Conservation (phyloP, 2,888 invertebrate genomes). For the Allolobophora icterica region DNA sequence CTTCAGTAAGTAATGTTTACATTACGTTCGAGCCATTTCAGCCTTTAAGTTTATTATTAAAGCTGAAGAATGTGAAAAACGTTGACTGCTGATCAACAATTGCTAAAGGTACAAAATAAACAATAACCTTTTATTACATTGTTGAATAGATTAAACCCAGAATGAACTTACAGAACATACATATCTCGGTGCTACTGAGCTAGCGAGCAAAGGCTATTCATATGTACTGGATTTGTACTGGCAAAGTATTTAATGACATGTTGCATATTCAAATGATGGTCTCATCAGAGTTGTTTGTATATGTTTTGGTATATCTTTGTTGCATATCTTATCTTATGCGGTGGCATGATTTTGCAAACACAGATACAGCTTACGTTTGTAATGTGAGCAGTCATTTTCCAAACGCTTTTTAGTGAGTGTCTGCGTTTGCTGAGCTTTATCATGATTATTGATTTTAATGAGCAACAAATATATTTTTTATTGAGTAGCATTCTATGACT, state of each 20-base stretch:
- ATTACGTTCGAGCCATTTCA: too few species aligned
- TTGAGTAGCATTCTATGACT: background rate
- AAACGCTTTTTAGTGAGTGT: background rate
- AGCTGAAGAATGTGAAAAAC: too few species aligned
- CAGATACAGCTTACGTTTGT: background rate
- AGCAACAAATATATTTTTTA: background rate
- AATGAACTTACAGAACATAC: too few species aligned
- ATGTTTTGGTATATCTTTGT: background rate
- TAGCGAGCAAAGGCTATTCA: too few species aligned
- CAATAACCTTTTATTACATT: too few species aligned
- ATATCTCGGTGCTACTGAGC: too few species aligned
- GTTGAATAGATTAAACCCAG: too few species aligned
- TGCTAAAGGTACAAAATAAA: too few species aligned
- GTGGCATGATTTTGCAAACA: background rate
- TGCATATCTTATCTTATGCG: background rate
- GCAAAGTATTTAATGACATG: background rate
- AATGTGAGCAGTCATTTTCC: background rate
- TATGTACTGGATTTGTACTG: too few species aligned
- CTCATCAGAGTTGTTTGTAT: background rate
- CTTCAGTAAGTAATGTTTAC: too few species aligned
- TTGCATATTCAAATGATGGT: background rate
- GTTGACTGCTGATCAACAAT: too few species aligned
- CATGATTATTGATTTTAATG: background rate
- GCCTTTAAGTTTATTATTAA: too few species aligned
- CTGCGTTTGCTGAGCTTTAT: background rate